Evolutionary conservation across 2,113 vertebrate species (phyloP), one percentile per base, ranked within the genome.

Genomic region (Pimephales promelas): DNA sequence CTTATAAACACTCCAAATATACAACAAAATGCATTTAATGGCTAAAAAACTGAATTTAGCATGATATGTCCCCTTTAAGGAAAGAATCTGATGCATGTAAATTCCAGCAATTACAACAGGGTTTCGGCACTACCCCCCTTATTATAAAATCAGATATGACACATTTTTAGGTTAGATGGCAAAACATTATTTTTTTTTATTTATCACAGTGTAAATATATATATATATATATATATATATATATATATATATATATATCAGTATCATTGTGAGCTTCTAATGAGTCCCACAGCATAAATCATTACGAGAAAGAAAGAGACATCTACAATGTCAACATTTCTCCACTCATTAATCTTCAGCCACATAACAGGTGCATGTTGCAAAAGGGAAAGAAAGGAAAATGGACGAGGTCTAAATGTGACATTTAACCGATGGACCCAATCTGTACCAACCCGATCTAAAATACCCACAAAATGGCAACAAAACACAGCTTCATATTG

Each of bases 291-390:
- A 24, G 22, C 22, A 43, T 45, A 24, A 45, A 71, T 22, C 22
- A 24, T 43, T 71, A 45, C 13, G 40, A 24, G 18, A 40, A 40
- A 20, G 18, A 68, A 68, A 28, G 28, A 28, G 28, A 22, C 64
- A 40, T 68, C 9, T 18, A 28, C 28, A 28, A 28, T 28, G 28
- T 71, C 68, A 71, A 43, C 22, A 45, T 45, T 71, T 71, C 40
- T n/a, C 2, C 11, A 45, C 68, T 71, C 22, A 71, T 71, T n/a
- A 71, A 71, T 71, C 68, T 24, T 34, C 68, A n/a, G 68, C 22
- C 36, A 45, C 36, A 43, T 40, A 71, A 43, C 22, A 71, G 68
- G 36, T 43, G 68, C 36, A 24, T n/a, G 10, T 24, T 45, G 11
- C 3, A 45, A 71, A 45, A 71, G 34, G 34, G 31, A 71, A 22